Evolutionary conservation across 2,113 vertebrate species (phyloP), one percentile per base, ranked within the genome.

Genomic region (Hyperopisus bebe): DNA sequence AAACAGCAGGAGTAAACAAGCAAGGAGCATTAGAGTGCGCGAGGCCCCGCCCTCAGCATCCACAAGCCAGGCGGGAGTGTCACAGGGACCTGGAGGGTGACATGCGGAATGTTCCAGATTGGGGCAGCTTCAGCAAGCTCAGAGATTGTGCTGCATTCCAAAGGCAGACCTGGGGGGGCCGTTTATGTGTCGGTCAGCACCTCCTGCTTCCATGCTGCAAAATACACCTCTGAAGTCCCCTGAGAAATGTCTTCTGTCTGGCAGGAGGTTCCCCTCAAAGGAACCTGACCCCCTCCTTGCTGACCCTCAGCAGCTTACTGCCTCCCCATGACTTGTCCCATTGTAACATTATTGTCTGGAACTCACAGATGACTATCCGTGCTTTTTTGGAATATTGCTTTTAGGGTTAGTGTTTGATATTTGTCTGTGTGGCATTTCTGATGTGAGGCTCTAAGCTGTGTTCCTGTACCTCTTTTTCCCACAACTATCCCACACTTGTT

Each of bases 101-200:
- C 42, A 84, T 47, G 42, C 9, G 15, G 19, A 84, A 24, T 24
- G 42, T 10, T n/a, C 17, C 19, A 9, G 80, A 46, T 83, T 47
- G 44, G 21, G 39, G 42, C 39, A 83, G 35, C 6, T 83, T 35
- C 62, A 70, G 0, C 46, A 46, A 82, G 0, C 82, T 84, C 87
- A 92, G 90, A 31, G 9, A 31, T 27, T 66, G 62, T 10, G 19
- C 17, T 66, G 62, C 62, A 31, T 31, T 70, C 27, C 62, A 27
- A 70, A 11, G 13, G 85, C 90, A 93, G 90, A 91, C 77, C 82
- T 90, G 90, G 87, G 87, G 51, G 8, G 42, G 21, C 2, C 2
- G 4, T 46, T 24, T 84, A 21, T 15, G 15, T 84, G 82, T 5
- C 48, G 19, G 21, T 84, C 82, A 48, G 82, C 39, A 24, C 27